Evolutionary conservation across 2,797 vertebrate species (phyloP).

Genomic region (Karalla daura): DNA sequence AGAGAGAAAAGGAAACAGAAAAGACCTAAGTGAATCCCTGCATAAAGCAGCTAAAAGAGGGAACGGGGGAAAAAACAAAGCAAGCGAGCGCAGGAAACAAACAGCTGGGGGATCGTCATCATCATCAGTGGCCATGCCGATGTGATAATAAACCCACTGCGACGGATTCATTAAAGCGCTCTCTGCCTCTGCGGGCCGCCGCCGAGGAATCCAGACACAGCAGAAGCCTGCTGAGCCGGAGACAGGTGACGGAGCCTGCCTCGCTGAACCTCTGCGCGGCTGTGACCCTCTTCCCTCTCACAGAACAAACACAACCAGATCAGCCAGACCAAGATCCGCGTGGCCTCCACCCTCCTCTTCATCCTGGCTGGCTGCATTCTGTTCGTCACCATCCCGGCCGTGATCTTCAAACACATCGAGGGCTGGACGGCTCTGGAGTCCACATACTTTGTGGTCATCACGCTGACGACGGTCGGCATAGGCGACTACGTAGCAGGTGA

Average conservation of each 20-base stretch:
- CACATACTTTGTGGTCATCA: slow-evolving; percentile 95
- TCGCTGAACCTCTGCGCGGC: background rate
- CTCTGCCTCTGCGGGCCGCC: background rate
- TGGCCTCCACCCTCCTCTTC: slow-evolving; percentile 93
- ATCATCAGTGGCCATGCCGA: slow-evolving; percentile 8
- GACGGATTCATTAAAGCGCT: slow-evolving; percentile 11
- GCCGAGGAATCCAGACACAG: background rate
- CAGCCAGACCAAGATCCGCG: slow-evolving; percentile 95
- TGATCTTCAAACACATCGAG: slow-evolving; percentile 94
- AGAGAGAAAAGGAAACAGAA: too few species aligned
- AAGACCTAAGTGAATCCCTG: too few species aligned
- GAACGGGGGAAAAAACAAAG: too few species aligned
- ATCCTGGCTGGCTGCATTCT: slow-evolving; percentile 93
- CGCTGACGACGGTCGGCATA: slow-evolving; percentile 93
- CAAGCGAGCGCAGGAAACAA: too few species aligned
- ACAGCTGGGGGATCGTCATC: background rate
- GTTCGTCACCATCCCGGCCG: slow-evolving; percentile 94
- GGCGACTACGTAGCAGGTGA: slow-evolving; percentile 97
- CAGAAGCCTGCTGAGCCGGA: background rate
- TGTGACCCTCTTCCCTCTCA: background rate
- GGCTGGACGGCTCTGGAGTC: slow-evolving; percentile 94
- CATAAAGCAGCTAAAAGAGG: too few species aligned
- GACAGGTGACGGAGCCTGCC: background rate
- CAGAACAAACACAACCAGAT: slow-evolving; percentile 92
- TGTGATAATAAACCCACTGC: slow-evolving; percentile 22